These are phyloP conservation scores for Pterophyllum scalare DNA, from an alignment of 2,113 vertebrate genomes.

Conservation along the genomic window DNA sequence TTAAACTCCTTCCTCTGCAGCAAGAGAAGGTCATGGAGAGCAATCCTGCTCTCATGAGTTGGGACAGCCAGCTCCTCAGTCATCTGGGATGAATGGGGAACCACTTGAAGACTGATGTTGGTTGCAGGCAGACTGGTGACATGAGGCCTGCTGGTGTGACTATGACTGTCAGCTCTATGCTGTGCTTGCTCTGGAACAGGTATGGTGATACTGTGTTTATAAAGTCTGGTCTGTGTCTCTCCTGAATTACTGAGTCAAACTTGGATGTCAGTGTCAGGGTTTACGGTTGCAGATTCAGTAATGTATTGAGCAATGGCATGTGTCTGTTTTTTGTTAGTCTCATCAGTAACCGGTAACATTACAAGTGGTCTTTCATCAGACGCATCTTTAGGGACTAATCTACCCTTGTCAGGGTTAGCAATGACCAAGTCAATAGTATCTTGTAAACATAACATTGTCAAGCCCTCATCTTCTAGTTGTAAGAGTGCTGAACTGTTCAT, in stretches of 20 bases:
- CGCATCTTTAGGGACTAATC: neutral
- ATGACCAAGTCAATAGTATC: neutral
- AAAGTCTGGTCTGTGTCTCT: neutral
- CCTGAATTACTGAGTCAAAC: neutral
- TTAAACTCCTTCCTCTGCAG: neutral
- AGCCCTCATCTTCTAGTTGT: neutral
- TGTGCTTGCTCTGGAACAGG: neutral
- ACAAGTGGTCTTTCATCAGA: neutral
- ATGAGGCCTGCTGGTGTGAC: neutral
- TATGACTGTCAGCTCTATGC: neutral
- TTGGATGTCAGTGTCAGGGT: neutral
- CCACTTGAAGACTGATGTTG: neutral
- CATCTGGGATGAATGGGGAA: neutral
- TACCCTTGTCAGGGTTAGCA: neutral
- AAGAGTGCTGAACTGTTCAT: neutral
- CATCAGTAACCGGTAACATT: neutral
- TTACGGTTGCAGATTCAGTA: neutral
- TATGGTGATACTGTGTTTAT: neutral
- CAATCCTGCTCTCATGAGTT: neutral
- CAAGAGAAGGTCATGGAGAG: neutral
- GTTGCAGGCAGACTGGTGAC: neutral
- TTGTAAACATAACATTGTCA: neutral
- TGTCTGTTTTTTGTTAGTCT: neutral
- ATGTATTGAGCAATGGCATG: neutral
- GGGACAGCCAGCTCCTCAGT: neutral